Base-by-base conservation (phyloP, 2,797 vertebrate species). In the Yasuhikotakia modesta region DNA sequence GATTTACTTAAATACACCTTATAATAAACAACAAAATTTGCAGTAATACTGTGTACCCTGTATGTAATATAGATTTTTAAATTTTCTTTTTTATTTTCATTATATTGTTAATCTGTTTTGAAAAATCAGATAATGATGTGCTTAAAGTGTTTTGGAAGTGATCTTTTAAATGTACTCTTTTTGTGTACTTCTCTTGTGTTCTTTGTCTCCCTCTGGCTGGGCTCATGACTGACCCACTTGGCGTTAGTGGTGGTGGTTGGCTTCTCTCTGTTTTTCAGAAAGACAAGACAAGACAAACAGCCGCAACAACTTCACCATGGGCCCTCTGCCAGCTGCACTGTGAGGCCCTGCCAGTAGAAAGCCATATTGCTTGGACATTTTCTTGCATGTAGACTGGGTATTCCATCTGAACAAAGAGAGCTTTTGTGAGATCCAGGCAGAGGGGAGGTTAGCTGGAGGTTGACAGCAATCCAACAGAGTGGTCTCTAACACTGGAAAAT, bases 331-430 rank as follows among this genome's bases (percentile, higher is more conserved):
- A 88, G 83, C 78, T 82, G 48, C 85, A 64, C 10, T 7, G 16
- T 67, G 53, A 64, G 72, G 52, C 73, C 72, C 75, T 82, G 84
- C 81, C 82, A 82, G 79, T 84, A 82, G 79, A 85, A 86, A 86
- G 82, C 82, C 73, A 76, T 73, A 76, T 70, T 32, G 66, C 78
- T 81, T 83, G 87, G 87, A 88, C 85, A 86, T 89, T 85, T 82
- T 92, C 87, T 87, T 87, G 85, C 87, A 84, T 87, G 70, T 83
- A 70, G 73, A 78, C 75, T 76, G 76, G 86, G 85, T 43, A 24
- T n/a, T n/a, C n/a, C n/a, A n/a, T n/a, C 75, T 80, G 87, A 87
- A 93, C 90, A 92, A 92, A 90, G 89, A 76, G 21, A 77, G 63
- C 82, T 87, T 91, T 91, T 92, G 86, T 92, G 86, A 83, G 70